Conservation (phyloP, 2,888 invertebrate genomes). For the Eupithecia exiguata region DNA sequence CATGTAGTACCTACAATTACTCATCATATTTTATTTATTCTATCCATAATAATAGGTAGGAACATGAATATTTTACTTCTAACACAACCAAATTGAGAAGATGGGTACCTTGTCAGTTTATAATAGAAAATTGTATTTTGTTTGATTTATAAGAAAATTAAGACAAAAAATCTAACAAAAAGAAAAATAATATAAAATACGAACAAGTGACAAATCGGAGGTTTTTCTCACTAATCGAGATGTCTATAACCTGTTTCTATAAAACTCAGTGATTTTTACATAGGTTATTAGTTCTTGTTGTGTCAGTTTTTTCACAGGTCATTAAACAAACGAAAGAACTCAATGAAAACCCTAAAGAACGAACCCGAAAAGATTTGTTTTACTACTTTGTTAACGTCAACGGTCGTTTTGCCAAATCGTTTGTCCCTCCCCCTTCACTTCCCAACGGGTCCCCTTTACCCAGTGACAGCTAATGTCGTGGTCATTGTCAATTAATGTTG, state of each 20-base stretch:
- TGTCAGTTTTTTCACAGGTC: neutral
- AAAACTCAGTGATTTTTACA: neutral
- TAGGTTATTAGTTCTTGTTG: neutral
- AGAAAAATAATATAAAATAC: neutral
- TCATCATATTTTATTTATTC: too few relatives aligned
- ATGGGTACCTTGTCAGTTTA: neutral
- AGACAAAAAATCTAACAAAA: neutral
- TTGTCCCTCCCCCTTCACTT: constrained; percentile 21
- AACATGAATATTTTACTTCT: too few relatives aligned
- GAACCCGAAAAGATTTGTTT: constrained; percentile 28
- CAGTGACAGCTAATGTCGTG: constrained; percentile 4
- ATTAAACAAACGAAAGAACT: neutral
- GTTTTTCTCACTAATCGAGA: neutral
- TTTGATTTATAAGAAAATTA: neutral
- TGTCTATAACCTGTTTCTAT: neutral
- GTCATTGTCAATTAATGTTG: constrained; percentile 6
- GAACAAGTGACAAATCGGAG: neutral
- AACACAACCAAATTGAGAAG: too few relatives aligned
- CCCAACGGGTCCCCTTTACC: constrained; percentile 10
- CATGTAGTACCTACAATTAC: too few relatives aligned
- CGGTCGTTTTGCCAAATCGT: constrained; percentile 32
- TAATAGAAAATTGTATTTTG: neutral
- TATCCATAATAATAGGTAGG: too few relatives aligned
- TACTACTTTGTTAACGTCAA: constrained; percentile 26
- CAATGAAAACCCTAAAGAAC: neutral